A percentile compares a stretch with the other conserved stretches of the same genome.
Evolutionary conservation across 2,888 invertebrate species (phyloP).

Genomic region (Tenthredo notha): DNA sequence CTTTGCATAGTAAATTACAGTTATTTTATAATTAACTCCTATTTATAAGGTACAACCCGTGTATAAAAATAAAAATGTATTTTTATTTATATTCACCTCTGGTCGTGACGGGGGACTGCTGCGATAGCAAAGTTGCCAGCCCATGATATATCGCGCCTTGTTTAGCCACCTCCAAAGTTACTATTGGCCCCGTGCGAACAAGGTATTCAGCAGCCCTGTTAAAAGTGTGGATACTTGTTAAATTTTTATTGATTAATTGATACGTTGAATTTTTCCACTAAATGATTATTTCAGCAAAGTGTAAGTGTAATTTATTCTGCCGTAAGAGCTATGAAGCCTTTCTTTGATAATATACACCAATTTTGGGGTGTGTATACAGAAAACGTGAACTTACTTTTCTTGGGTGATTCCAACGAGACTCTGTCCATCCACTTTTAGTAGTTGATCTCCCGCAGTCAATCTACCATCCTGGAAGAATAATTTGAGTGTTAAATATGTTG

Average conservation of each 20-base stretch:
- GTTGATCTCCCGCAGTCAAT: constrained; percentile 97
- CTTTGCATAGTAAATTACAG: not conserved
- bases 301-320: not conserved
- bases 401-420: constrained; percentile 91
- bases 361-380: constrained; percentile 3
- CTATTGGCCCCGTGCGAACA: constrained; percentile 95
- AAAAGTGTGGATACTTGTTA: constrained; percentile 49
- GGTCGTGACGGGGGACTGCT: constrained; percentile 91
- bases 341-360: constrained; percentile 38
- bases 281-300: constrained; percentile 18
- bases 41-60: not conserved
- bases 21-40: not conserved
- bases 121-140: constrained; percentile 93
- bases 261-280: not conserved
- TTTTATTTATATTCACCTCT: constrained; percentile 80
- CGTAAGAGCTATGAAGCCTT: not conserved
- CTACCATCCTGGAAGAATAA: constrained; percentile 87
- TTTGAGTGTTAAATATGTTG: constrained; percentile 46
- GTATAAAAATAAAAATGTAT: constrained; percentile 4
- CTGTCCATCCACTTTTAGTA: constrained; percentile 97
- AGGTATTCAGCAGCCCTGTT: constrained; percentile 96
- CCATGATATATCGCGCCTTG: constrained; percentile 99
- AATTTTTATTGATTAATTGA: not conserved
- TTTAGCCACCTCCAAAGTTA: constrained; percentile 97
- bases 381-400: constrained; percentile 80